Percentiles rank a stretch among this genome's conserved stretches.
phyloP scores from a whole-genome alignment of 2,113 vertebrate genomes.

The Myanophis thanlyinensis region DNA sequence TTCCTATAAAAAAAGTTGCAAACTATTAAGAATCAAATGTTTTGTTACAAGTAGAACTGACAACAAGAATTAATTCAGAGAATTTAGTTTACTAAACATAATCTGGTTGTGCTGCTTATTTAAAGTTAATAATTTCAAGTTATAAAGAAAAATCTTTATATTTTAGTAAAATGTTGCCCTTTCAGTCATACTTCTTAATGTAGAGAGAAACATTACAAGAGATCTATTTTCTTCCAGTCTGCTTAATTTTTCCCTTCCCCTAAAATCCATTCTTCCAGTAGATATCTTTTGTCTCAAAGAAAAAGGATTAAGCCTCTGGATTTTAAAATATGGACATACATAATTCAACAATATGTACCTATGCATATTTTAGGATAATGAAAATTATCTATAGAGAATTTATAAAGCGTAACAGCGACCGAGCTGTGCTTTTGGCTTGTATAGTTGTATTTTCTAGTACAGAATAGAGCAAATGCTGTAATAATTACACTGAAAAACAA shows the following conservation, averaged over 20 bases:
- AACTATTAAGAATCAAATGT: not conserved
- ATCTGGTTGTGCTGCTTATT: not conserved
- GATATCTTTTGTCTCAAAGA: not conserved
- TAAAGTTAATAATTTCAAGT: not conserved
- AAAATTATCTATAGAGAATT: not conserved
- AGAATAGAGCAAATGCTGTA: not conserved
- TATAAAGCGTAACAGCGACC: not conserved
- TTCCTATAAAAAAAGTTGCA: not conserved
- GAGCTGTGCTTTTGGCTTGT: not conserved
- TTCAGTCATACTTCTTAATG: not conserved
- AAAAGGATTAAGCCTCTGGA: not conserved
- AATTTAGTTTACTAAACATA: not conserved
- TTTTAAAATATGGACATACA: not conserved
- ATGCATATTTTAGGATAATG: not conserved
- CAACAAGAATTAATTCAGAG: not conserved
- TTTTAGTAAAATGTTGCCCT: not conserved
- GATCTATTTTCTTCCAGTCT: not conserved
- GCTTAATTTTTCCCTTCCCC: not conserved
- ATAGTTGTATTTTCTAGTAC: not conserved
- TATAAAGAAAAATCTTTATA: not conserved
- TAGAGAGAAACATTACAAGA: not conserved
- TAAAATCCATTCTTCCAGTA: not conserved
- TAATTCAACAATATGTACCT: not conserved
- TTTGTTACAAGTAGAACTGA: not conserved
- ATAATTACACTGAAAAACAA: not conserved